phyloP scores from a whole-genome alignment of 2,888 invertebrate species.

The Lasioglossum pauxillum region DNA sequence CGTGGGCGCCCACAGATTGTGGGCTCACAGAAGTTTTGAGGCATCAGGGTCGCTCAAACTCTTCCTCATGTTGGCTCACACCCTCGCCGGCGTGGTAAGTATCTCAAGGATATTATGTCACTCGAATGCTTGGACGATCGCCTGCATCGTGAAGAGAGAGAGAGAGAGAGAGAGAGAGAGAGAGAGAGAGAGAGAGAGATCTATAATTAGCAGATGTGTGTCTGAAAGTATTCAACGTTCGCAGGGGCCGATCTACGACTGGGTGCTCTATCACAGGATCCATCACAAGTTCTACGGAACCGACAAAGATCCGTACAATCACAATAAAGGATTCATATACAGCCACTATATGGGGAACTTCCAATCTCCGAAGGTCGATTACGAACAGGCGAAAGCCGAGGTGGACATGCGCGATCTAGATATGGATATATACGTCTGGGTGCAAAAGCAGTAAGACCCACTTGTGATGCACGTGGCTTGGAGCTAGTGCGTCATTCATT shows the following conservation, averaged over 20 bases:
- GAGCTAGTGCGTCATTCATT: background rate
- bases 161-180: background rate
- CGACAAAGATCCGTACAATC: constrained; percentile 92
- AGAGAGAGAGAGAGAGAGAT: background rate
- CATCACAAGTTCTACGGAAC: constrained; percentile 93
- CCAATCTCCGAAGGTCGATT: constrained; percentile 88
- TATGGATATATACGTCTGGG: constrained; percentile 91
- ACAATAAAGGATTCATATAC: constrained; percentile 91
- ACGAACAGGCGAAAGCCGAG: constrained; percentile 87
- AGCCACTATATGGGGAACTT: constrained; percentile 92
- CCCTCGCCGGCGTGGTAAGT: constrained; percentile 93
- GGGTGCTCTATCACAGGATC: constrained; percentile 92
- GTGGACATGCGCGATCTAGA: constrained; percentile 93
- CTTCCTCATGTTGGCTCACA: constrained; percentile 93
- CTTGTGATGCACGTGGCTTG: background rate
- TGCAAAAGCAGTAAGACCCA: constrained; percentile 90
- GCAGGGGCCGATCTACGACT: constrained; percentile 93
- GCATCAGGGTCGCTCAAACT: constrained; percentile 90
- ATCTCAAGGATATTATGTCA: background rate
- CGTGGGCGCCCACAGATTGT: constrained; percentile 96
- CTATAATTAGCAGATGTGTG: background rate
- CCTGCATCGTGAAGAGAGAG: background rate
- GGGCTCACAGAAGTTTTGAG: constrained; percentile 95
- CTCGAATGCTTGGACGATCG: background rate
- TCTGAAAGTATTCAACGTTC: background rate